phyloP scores from a whole-genome alignment of 2,797 vertebrate species.

The Streptopelia turtur region DNA sequence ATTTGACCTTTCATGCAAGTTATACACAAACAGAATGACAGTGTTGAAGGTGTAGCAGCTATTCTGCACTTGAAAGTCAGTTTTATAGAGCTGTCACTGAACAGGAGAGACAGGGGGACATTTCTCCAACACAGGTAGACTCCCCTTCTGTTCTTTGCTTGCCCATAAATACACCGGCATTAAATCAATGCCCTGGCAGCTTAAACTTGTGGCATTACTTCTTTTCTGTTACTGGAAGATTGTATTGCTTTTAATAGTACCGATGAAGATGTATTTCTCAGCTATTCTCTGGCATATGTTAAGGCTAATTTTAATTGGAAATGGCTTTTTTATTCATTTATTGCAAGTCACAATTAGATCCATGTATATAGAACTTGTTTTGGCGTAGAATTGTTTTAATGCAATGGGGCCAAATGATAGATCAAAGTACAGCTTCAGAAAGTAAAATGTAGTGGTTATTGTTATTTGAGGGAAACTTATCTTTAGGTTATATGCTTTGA shows the following conservation, averaged over 20 bases:
- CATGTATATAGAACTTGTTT: not conserved
- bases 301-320: not conserved
- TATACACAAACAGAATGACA: not conserved
- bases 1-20: not conserved
- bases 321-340: not conserved
- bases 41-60: not conserved
- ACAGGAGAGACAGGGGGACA: not conserved
- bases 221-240: not conserved
- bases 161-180: not conserved
- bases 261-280: not conserved
- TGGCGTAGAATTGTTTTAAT: not conserved
- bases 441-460: not conserved
- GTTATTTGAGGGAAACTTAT: not conserved
- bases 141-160: not conserved
- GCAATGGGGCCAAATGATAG: not conserved
- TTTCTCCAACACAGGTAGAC: not conserved
- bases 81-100: not conserved
- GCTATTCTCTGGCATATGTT: not conserved
- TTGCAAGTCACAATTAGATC: not conserved
- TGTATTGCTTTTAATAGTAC: not conserved
- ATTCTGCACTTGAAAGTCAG: not conserved
- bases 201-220: not conserved
- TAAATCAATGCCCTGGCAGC: not conserved
- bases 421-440: not conserved
- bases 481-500: not conserved